Conservation (phyloP, 2,888 invertebrate genomes). For the Chalcosyrphus nemorum region DNA sequence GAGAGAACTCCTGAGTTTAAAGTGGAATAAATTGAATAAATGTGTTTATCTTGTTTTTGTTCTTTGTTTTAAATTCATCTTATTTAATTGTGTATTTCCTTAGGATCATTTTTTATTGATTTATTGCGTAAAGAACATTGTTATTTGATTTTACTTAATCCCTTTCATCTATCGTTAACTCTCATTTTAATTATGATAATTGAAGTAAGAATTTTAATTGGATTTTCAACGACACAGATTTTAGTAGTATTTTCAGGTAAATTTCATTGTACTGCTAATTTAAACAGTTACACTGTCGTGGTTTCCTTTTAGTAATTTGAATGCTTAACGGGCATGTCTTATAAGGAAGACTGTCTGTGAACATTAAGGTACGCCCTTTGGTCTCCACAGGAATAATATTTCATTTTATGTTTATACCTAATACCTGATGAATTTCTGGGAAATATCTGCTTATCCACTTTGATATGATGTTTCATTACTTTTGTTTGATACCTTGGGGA, state of each 20-base stretch:
- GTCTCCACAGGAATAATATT: not conserved
- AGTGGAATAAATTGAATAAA: not conserved
- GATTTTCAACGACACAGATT: not conserved
- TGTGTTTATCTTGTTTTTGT: not conserved
- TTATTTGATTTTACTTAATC: not conserved
- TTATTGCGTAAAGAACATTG: not conserved
- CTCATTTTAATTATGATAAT: not conserved
- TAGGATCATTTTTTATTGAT: constrained; percentile 11
- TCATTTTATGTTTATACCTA: constrained; percentile 2
- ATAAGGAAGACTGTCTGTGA: not conserved
- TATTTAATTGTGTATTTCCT: constrained; percentile 15
- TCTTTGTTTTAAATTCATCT: not conserved
- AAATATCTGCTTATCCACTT: not conserved
- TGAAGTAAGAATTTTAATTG: constrained; percentile 2
- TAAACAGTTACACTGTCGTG: not conserved
- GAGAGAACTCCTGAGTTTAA: not conserved
- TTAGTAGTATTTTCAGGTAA: not conserved
- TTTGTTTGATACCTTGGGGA: not conserved
- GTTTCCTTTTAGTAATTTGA: not conserved
- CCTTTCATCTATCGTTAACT: not conserved
- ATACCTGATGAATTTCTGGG: not conserved
- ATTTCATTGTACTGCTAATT: not conserved
- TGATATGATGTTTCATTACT: not conserved
- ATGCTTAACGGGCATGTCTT: not conserved
- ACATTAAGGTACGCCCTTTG: not conserved